These are phyloP conservation scores for Melanotaenia maccullochi DNA, from an alignment of 2,797 vertebrate genomes.

Conservation along the genomic window DNA sequence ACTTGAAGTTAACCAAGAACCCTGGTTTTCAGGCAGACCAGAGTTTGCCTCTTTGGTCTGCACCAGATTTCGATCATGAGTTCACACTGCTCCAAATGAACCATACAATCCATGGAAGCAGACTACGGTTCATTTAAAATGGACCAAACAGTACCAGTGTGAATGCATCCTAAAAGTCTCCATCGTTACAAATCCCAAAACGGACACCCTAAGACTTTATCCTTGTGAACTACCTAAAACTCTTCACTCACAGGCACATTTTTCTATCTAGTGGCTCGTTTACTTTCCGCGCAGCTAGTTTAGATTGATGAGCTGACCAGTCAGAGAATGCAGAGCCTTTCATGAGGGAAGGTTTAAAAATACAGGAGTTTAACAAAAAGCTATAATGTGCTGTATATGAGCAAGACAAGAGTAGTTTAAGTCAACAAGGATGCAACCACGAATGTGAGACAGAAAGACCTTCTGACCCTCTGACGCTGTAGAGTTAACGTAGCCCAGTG, in stretches of 20 bases:
- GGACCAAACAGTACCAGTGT: too few species aligned
- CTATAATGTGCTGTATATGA: background rate
- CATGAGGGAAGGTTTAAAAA: background rate
- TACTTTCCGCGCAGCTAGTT: background rate
- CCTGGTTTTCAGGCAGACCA: too few species aligned
- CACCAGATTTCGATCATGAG: too few species aligned
- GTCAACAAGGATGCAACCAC: background rate
- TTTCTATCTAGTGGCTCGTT: background rate
- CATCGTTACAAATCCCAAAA: background rate
- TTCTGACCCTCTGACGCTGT: constrained; percentile 67
- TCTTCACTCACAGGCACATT: background rate
- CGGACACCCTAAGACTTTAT: background rate
- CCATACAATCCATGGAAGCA: too few species aligned
- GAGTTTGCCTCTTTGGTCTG: too few species aligned
- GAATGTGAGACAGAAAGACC: constrained; percentile 35
- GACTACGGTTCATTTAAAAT: too few species aligned
- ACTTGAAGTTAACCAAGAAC: too few species aligned
- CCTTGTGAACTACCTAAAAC: background rate
- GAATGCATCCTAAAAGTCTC: background rate
- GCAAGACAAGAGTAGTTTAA: background rate
- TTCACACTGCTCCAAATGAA: too few species aligned
- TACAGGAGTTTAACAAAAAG: background rate
- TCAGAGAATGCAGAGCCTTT: background rate
- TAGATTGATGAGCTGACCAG: background rate
- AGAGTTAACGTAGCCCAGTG: constrained; percentile 52